Evolutionary conservation across 2,888 invertebrate species (phyloP), one percentile per base, ranked within the genome.

Genomic region (Carcina quercana): DNA sequence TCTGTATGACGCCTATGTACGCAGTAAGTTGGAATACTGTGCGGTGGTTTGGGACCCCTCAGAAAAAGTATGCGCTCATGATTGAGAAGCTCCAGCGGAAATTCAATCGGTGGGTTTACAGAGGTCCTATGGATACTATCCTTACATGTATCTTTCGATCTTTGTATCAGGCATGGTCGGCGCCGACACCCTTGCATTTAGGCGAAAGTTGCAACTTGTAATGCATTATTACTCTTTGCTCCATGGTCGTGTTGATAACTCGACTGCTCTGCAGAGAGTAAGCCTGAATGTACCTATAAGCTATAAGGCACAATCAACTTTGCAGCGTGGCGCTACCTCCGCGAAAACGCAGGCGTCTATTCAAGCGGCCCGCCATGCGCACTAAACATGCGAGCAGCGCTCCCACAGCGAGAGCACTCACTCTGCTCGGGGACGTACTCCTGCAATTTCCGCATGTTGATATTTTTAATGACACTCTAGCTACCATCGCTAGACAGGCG

Each of bases 141-240:
- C 28, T 2, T 28, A 2, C 8, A n/a, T 34, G 8, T 30, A 25
- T 13, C 30, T 30, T 5, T 34, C 34, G 8, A 11, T 26, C 5
- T 34, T 34, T 15, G 34, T 27, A 1, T 13, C 21, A 11, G 32
- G 32, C 3, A 32, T 32, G 32, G 26, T 29, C 2, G 21, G 29
- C 5, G 5, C 14, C 2, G n/a, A 30, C 12, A 24, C 30, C 1
- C 6, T 30, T 2, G 15, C 14, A 8, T n/a, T 22, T 1, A 15
- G 30, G n/a, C 30, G 22, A 5, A 15, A 24, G 13, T 3, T 13
- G 8, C 17, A n/a, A 3, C 3, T 28, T 14, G 6, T 17, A 7
- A 7, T 17, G 17, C 17, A 17, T 17, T 17, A 17, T n/a, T 7
- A 17, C 7, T 17, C 7, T 5, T 7, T 17, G 5, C 7, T 17